phyloP scores from a whole-genome alignment of 2,797 vertebrate genomes.

The Leptatherina wallacei region DNA sequence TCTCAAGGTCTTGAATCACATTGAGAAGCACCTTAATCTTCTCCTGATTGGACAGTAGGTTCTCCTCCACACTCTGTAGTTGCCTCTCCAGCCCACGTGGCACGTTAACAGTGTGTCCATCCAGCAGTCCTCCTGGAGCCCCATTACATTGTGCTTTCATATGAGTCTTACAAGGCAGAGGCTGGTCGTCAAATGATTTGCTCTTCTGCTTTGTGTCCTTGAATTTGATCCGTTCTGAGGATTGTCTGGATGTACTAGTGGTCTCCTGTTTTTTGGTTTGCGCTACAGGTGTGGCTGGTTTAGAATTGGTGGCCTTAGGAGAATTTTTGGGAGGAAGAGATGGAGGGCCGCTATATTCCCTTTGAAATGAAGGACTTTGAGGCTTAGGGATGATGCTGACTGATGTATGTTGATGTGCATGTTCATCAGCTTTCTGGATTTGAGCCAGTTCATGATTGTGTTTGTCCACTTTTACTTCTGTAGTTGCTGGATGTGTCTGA shows the following conservation, averaged over 20 bases:
- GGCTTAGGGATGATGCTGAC: constrained; percentile 36
- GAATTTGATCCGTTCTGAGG: constrained; percentile 49
- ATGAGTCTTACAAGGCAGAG: constrained; percentile 74
- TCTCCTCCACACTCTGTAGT: constrained; percentile 93
- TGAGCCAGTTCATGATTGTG: constrained; percentile 26
- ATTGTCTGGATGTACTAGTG: constrained; percentile 20
- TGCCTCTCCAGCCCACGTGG: constrained; percentile 83
- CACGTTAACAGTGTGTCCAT: constrained; percentile 80
- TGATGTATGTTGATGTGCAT: constrained; percentile 28
- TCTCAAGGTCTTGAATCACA: constrained; percentile 98
- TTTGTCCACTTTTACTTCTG: constrained; percentile 47
- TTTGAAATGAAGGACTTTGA: constrained; percentile 31
- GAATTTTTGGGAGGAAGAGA: constrained; percentile 60
- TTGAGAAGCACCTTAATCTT: constrained; percentile 99
- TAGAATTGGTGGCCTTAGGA: constrained; percentile 31
- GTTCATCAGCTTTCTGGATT: constrained; percentile 38
- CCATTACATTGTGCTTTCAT: constrained; percentile 83
- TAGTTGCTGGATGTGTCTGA: constrained; percentile 34
- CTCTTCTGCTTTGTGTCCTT: constrained; percentile 68
- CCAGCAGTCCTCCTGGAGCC: constrained; percentile 76
- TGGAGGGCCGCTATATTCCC: constrained; percentile 36
- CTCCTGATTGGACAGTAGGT: constrained; percentile 94
- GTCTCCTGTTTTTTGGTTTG: constrained; percentile 56
- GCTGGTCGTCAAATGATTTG: constrained; percentile 58
- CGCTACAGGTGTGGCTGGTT: constrained; percentile 43